Conservation (phyloP, 1,140 invertebrate species). For the Scylla paramamosain region DNA sequence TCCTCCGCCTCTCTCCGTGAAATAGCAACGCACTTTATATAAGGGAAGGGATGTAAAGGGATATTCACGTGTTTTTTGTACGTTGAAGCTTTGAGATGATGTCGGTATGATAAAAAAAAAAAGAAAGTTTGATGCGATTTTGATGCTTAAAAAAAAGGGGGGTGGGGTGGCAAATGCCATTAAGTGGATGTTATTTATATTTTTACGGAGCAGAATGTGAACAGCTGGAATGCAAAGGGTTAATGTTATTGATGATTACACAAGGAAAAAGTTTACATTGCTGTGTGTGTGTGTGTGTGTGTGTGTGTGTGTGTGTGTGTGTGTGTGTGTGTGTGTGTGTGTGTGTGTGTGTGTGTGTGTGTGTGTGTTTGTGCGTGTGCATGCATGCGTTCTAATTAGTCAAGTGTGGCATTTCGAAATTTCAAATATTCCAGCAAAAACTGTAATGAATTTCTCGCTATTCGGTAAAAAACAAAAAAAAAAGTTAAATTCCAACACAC, state of each 20-base stretch:
- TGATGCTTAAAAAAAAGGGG: too few species aligned
- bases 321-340: slow-evolving; percentile 24
- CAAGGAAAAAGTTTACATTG: not conserved
- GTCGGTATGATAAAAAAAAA: too few species aligned
- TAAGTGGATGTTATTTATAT: not conserved
- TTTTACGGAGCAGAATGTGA: not conserved
- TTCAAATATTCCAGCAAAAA: too few species aligned
- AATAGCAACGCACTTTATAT: not conserved
- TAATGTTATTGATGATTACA: not conserved
- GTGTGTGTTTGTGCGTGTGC: slow-evolving; percentile 41
- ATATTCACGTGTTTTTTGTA: not conserved
- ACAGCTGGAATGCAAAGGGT: not conserved
- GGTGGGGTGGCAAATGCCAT: not conserved
- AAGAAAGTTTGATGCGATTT: too few species aligned
- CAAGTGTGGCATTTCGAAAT: too few species aligned
- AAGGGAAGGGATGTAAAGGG: not conserved
- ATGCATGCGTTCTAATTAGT: not conserved
- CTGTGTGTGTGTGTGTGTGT: not conserved
- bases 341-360: slow-evolving; percentile 45
- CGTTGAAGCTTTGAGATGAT: not conserved
- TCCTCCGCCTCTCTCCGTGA: not conserved
- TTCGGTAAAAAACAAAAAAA: too few species aligned
- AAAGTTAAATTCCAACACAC: not conserved
- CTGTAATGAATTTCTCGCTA: not conserved
- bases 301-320: slow-evolving; percentile 27